Percentiles rank a stretch among this genome's conserved stretches.
phyloP scores from a whole-genome alignment of 2,888 invertebrate species.

The Amphipyra tragopoginis region DNA sequence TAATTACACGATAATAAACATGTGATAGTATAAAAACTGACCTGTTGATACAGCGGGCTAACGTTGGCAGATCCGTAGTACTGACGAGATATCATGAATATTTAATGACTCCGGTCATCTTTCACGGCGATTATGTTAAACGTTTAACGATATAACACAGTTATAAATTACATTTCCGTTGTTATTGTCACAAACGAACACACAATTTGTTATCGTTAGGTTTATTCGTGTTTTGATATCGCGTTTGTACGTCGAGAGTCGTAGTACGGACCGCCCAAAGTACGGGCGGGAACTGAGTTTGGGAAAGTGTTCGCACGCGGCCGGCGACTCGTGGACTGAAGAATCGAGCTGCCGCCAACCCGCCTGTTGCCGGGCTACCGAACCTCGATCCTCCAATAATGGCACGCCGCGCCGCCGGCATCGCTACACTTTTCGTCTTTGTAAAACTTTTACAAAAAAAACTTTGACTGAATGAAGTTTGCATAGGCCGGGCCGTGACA shows the following conservation, averaged over 20 bases:
- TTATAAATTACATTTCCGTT: slow-evolving; percentile 64
- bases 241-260: slow-evolving; percentile 31
- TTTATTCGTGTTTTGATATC: slow-evolving; percentile 33
- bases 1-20: slow-evolving; percentile 21
- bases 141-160: slow-evolving; percentile 62
- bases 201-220: slow-evolving; percentile 35
- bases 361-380: slow-evolving; percentile 78
- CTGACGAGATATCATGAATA: slow-evolving; percentile 72
- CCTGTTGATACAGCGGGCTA: slow-evolving; percentile 77
- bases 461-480: slow-evolving; percentile 12
- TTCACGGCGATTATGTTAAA: slow-evolving; percentile 65
- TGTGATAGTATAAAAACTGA: slow-evolving; percentile 70
- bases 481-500: not conserved
- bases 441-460: slow-evolving; percentile 50
- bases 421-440: slow-evolving; percentile 48
- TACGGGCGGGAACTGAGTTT: slow-evolving; percentile 59
- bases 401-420: slow-evolving; percentile 51
- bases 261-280: slow-evolving; percentile 42
- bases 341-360: slow-evolving; percentile 50
- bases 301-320: slow-evolving; percentile 54
- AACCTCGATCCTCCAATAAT: slow-evolving; percentile 62
- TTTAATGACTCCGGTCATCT: slow-evolving; percentile 72
- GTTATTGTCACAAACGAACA: slow-evolving; percentile 64
- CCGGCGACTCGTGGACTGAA: slow-evolving; percentile 60
- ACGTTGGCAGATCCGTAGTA: slow-evolving; percentile 66